These are phyloP conservation scores for Drosophila subpulchrella DNA, from an alignment of 1,140 invertebrate genomes.

Conservation along the genomic window DNA sequence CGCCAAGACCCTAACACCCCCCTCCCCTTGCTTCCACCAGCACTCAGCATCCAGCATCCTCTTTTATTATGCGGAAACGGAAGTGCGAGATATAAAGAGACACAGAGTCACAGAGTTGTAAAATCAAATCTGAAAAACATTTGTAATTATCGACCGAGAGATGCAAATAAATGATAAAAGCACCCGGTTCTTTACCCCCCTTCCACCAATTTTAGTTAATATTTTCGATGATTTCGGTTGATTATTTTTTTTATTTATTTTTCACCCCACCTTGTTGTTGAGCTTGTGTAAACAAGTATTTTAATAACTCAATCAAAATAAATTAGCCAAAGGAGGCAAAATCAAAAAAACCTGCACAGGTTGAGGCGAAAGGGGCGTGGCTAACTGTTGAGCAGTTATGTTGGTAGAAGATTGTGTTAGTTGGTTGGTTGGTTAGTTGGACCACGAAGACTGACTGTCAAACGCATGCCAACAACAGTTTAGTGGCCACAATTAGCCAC, in stretches of 20 bases:
- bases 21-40: neutral
- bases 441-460: constrained; percentile 64
- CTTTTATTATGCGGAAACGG: constrained; percentile 51
- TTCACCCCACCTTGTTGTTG: constrained; percentile 28
- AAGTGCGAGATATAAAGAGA: constrained; percentile 19
- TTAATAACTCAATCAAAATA: constrained; percentile 76
- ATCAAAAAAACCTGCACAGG: constrained; percentile 12
- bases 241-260: neutral
- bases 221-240: constrained; percentile 7
- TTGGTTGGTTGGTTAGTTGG: neutral
- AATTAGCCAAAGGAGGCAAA: constrained; percentile 32
- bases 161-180: constrained; percentile 30
- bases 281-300: constrained; percentile 70
- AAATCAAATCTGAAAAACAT: constrained; percentile 22
- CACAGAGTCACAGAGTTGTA: constrained; percentile 27
- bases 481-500: constrained; percentile 79
- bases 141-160: constrained; percentile 43
- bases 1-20: neutral
- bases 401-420: constrained; percentile 5
- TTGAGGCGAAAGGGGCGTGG: constrained; percentile 10
- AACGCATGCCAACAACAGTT: constrained; percentile 82
- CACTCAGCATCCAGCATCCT: constrained; percentile 16
- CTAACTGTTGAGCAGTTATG: constrained; percentile 39
- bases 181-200: constrained; percentile 17
- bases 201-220: constrained; percentile 32